A percentile compares a stretch with the other conserved stretches of the same genome.
Conservation (phyloP, 2,888 invertebrate species). For the Dynastes maya region DNA sequence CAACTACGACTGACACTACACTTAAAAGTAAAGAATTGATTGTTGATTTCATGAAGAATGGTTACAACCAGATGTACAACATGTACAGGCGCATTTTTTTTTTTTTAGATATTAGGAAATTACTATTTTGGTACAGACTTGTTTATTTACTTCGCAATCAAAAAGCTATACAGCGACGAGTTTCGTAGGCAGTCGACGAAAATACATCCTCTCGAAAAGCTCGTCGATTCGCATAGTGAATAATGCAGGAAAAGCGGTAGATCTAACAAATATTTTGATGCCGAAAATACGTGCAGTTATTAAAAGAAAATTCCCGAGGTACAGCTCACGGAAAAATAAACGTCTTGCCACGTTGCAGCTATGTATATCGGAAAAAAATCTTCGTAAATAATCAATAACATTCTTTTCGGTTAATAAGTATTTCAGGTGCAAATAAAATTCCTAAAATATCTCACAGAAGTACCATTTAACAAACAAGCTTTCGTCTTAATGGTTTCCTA, state of each 20-base stretch:
- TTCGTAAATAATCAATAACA: constrained; percentile 18
- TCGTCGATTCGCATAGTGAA: too few relatives aligned
- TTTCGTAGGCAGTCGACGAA: too few relatives aligned
- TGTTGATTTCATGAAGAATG: too few relatives aligned
- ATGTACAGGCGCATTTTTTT: too few relatives aligned
- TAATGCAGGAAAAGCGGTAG: too few relatives aligned
- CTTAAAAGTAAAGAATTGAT: too few relatives aligned
- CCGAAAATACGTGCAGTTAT: constrained; percentile 4
- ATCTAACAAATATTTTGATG: not conserved
- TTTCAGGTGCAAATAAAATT: constrained; percentile 13
- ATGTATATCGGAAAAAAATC: not conserved
- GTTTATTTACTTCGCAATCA: not conserved
- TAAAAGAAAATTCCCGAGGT: constrained; percentile 9
- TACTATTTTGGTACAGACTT: too few relatives aligned
- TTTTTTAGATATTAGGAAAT: not conserved
- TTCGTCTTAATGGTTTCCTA: constrained; percentile 4
- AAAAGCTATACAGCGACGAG: not conserved
- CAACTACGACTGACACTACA: too few relatives aligned
- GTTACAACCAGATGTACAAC: too few relatives aligned
- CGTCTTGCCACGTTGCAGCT: not conserved
- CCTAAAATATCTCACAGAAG: constrained; percentile 1
- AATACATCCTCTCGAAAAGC: too few relatives aligned
- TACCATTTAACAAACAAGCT: constrained; percentile 8
- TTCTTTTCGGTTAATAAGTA: constrained; percentile 13
- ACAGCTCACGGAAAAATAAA: constrained; percentile 9